Conservation (phyloP, 2,113 vertebrate species). For the Aplodontia rufa region DNA sequence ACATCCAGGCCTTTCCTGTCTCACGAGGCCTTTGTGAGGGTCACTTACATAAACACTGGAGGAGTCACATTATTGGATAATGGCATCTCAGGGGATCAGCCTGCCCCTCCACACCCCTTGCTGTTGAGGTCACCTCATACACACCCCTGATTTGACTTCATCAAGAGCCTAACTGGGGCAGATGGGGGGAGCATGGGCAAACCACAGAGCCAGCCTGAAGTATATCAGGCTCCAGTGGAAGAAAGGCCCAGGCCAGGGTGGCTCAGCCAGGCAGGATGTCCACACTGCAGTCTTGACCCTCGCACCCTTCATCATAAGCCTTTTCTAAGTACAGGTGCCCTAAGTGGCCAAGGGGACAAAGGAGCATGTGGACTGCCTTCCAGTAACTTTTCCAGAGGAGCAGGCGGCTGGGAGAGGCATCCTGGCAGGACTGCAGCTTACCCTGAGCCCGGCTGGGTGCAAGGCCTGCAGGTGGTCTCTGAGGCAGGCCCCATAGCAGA, state of each 20-base stretch:
- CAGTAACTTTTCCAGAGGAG: not conserved
- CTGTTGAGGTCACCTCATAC: not conserved
- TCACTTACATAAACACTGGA: not conserved
- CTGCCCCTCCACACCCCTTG: not conserved
- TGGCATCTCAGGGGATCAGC: not conserved
- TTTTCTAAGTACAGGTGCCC: not conserved
- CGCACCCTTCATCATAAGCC: not conserved
- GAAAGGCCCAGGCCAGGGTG: not conserved
- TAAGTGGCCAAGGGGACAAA: not conserved
- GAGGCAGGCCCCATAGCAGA: not conserved
- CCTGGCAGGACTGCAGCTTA: not conserved
- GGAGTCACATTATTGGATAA: not conserved
- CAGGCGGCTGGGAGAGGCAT: not conserved
- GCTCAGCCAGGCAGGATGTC: not conserved
- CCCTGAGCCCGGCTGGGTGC: not conserved
- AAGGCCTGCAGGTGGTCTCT: not conserved
- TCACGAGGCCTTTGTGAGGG: not conserved
- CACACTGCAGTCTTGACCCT: not conserved
- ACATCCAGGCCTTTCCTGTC: not conserved
- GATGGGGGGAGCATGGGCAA: not conserved
- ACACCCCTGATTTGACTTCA: not conserved
- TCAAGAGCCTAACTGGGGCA: accelerated
- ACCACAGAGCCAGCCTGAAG: not conserved
- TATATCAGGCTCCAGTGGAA: not conserved
- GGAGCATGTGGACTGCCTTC: not conserved